These are phyloP conservation scores for Hirtodrosophila histrioides DNA, from an alignment of 2,888 invertebrate species.

Conservation along the genomic window DNA sequence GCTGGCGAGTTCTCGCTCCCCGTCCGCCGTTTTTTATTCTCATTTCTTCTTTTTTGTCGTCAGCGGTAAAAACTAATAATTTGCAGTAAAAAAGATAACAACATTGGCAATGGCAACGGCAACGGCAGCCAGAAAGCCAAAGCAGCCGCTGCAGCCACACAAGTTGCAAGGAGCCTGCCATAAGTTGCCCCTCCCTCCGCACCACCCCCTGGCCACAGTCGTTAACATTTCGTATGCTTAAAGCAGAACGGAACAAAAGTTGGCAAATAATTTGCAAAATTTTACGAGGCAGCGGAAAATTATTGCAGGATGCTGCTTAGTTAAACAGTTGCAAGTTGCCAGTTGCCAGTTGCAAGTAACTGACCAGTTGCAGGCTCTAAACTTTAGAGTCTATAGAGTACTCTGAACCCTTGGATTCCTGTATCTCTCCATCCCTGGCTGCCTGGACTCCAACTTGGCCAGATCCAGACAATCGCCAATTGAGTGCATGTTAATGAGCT, in stretches of 20 bases:
- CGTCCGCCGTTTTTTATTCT: constrained; percentile 5
- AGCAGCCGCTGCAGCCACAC: constrained; percentile 59
- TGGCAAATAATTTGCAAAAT: constrained; percentile 75
- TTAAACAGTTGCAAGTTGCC: constrained; percentile 53
- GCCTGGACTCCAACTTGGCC: too few species aligned
- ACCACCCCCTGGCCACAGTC: constrained; percentile 6
- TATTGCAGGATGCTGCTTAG: constrained; percentile 65
- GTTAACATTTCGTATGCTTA: constrained; percentile 52
- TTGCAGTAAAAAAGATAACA: constrained; percentile 79
- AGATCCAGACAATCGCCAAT: too few species aligned
- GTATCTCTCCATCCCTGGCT: too few species aligned
- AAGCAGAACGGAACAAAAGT: constrained; percentile 65
- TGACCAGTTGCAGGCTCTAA: too few species aligned
- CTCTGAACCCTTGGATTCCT: too few species aligned
- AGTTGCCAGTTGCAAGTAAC: constrained; percentile 17
- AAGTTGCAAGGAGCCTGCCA: constrained; percentile 57
- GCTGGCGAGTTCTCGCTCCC: not conserved
- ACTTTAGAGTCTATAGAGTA: too few species aligned
- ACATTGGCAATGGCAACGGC: constrained; percentile 64
- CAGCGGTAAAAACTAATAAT: constrained; percentile 75
- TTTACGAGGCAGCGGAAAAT: constrained; percentile 65
- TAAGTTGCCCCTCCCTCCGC: constrained; percentile 42
- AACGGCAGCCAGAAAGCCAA: constrained; percentile 10
- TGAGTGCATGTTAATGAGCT: constrained; percentile 10
- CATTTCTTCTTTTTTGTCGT: constrained; percentile 54